These are phyloP conservation scores for Phymorhynchus buccinoides DNA, from an alignment of 1,140 invertebrate species.

Conservation along the genomic window DNA sequence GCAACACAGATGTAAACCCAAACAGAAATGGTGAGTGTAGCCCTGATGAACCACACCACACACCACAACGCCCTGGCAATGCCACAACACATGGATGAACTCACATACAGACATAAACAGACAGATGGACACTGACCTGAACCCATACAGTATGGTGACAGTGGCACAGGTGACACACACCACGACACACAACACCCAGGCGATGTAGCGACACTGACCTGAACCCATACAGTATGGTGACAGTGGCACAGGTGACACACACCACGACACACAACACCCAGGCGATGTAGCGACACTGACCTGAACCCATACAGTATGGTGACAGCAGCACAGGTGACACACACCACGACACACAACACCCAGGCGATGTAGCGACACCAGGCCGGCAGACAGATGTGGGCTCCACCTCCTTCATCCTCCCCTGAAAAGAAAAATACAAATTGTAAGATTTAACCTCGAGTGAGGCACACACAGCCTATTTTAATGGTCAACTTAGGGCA, in stretches of 20 bases:
- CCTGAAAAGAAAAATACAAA: no score
- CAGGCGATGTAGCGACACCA: constrained; percentile 69
- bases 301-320: constrained; percentile 70
- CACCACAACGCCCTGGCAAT: no score
- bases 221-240: not conserved
- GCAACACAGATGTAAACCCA: no score
- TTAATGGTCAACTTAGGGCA: no score
- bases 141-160: not conserved
- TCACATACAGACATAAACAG: not conserved
- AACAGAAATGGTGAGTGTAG: no score
- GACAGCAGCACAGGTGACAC: constrained; percentile 55
- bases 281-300: constrained; percentile 53
- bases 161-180: not conserved
- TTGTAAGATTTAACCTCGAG: no score
- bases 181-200: not conserved
- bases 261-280: constrained; percentile 8
- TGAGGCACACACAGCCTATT: no score
- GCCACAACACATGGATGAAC: no score
- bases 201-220: not conserved
- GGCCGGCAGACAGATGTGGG: constrained; percentile 60
- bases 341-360: constrained; percentile 60
- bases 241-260: not conserved
- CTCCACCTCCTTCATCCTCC: constrained; percentile 13
- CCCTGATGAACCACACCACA: no score
- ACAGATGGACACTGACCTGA: not conserved